phyloP scores from a whole-genome alignment of 2,888 invertebrate genomes.

The Leptopilina syphax region DNA sequence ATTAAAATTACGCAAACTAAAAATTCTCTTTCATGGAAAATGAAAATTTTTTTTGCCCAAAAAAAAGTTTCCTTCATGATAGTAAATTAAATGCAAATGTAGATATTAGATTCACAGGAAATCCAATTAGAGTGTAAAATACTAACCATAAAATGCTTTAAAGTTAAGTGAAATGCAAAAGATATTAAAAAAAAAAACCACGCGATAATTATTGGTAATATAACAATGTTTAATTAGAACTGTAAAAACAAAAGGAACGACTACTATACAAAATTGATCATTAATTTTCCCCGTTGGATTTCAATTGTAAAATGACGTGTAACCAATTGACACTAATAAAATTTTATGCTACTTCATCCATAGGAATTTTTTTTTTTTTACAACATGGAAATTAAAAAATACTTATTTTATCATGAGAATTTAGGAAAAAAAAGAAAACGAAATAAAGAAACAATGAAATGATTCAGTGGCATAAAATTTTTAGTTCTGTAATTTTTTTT shows the following conservation, averaged over 20 bases:
- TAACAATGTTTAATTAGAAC: slow-evolving; percentile 15
- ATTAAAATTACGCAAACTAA: too few species aligned
- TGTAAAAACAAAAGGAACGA: neutral
- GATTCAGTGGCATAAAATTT: neutral
- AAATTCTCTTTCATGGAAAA: too few species aligned
- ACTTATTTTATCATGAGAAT: too few species aligned
- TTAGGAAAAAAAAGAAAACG: too few species aligned
- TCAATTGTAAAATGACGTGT: slow-evolving; percentile 9
- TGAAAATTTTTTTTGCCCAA: too few species aligned
- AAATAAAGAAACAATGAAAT: too few species aligned
- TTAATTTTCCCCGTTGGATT: neutral
- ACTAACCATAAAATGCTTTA: neutral
- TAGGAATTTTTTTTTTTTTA: too few species aligned
- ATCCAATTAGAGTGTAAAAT: neutral
- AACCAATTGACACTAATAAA: neutral
- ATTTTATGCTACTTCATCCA: neutral
- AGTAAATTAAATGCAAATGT: neutral
- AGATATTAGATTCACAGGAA: neutral
- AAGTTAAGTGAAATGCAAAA: slow-evolving; percentile 5
- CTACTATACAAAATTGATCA: neutral
- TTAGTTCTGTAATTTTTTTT: neutral
- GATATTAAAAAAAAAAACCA: neutral
- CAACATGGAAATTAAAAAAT: too few species aligned
- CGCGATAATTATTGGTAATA: slow-evolving; percentile 2
- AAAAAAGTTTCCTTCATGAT: too few species aligned